Evolutionary conservation across 1,140 invertebrate species (phyloP).

Genomic region (Alviniconcha marisindica): DNA sequence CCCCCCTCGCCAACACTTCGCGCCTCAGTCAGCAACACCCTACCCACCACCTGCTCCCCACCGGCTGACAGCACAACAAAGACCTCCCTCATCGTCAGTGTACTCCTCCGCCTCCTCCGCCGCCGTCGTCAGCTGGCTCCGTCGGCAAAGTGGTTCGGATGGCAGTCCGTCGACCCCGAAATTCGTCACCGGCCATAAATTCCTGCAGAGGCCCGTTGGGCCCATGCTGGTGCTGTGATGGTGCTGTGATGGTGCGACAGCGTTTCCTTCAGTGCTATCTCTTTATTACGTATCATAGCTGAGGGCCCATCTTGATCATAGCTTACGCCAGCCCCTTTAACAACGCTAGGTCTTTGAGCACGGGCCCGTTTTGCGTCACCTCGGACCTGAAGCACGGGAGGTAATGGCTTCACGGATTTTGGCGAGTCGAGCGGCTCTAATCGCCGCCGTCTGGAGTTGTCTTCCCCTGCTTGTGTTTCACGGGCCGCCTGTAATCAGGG

Average conservation of each 20-base stretch:
- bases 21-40: too few relatives aligned
- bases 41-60: too few relatives aligned
- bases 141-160: too few relatives aligned
- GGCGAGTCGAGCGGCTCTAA: neutral
- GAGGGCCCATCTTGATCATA: neutral
- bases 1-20: too few relatives aligned
- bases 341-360: neutral
- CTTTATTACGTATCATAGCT: conserved; percentile 23
- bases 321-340: neutral
- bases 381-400: neutral
- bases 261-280: neutral
- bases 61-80: too few relatives aligned
- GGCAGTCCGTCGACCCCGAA: too few relatives aligned
- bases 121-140: too few relatives aligned
- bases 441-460: neutral
- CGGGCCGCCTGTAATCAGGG: neutral
- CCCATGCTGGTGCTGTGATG: neutral
- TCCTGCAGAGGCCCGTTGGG: neutral
- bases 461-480: neutral
- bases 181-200: conserved; percentile 5
- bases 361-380: neutral
- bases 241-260: neutral
- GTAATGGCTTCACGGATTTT: neutral
- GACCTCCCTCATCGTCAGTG: too few relatives aligned
- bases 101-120: too few relatives aligned